These are phyloP conservation scores for Parnassius smintheus DNA, from an alignment of 2,888 invertebrate genomes.

Conservation along the genomic window DNA sequence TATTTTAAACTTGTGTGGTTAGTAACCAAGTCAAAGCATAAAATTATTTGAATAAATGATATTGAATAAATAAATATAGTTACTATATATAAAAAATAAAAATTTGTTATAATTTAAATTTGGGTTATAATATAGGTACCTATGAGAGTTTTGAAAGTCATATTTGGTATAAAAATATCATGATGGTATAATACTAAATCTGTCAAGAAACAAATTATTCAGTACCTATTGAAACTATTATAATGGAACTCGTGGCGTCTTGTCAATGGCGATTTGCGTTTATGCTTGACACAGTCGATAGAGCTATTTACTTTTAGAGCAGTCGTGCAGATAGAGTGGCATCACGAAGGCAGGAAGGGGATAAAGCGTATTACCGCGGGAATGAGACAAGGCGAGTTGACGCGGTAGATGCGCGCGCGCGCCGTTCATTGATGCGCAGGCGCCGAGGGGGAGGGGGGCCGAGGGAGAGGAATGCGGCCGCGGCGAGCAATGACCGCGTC, in stretches of 20 bases:
- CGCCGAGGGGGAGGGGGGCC: constrained; percentile 56
- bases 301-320: constrained; percentile 23
- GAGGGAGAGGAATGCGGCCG: constrained; percentile 76
- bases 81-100: too few relatives aligned
- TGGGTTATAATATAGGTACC: too few relatives aligned
- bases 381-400: constrained; percentile 60
- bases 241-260: constrained; percentile 1
- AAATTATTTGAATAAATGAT: too few relatives aligned
- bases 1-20: too few relatives aligned
- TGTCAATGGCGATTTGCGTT: constrained; percentile 18
- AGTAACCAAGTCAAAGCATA: too few relatives aligned
- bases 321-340: constrained; percentile 33
- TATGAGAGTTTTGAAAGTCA: too few relatives aligned
- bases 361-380: constrained; percentile 43
- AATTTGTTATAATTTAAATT: too few relatives aligned
- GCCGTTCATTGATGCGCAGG: constrained; percentile 79
- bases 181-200: background rate
- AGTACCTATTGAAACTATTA: background rate
- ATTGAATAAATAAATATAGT: too few relatives aligned
- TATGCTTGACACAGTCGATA: constrained; percentile 16
- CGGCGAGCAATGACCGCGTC: constrained; percentile 80
- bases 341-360: constrained; percentile 41
- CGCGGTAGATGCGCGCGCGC: constrained; percentile 63
- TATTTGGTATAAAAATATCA: too few relatives aligned
- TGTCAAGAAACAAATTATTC: background rate